Evolutionary conservation across 2,888 invertebrate species (phyloP).

Genomic region (Drosophila pseudotakahashii): DNA sequence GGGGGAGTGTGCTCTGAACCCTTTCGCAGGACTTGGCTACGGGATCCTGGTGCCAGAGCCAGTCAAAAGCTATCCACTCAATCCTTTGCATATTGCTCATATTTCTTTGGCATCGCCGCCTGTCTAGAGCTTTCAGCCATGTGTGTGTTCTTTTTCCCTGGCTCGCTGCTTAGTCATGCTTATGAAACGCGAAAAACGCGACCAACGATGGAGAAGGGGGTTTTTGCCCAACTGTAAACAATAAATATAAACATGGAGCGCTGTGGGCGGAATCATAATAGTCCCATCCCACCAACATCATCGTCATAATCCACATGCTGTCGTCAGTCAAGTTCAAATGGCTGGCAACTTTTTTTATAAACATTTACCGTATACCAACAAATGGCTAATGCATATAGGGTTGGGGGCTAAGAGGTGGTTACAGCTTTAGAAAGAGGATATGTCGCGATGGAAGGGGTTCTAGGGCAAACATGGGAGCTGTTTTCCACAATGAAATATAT

Average conservation of each 20-base stretch:
- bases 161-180: conserved; percentile 67
- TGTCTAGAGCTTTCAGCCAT: conserved; percentile 10
- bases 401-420: conserved; percentile 13
- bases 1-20: conserved; percentile 10
- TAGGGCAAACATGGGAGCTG: conserved; percentile 4
- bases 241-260: conserved; percentile 56
- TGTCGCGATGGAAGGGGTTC: background rate
- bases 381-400: conserved; percentile 29
- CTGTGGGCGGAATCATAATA: conserved; percentile 40
- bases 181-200: conserved; percentile 53
- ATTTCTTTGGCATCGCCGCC: conserved; percentile 64
- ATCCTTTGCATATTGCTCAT: conserved; percentile 56
- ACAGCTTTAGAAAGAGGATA: conserved; percentile 6
- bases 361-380: conserved; percentile 23
- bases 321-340: conserved; percentile 53
- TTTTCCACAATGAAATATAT: conserved; percentile 16
- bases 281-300: conserved; percentile 25
- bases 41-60: conserved; percentile 12
- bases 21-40: conserved; percentile 26
- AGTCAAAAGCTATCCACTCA: conserved; percentile 34
- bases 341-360: conserved; percentile 41
- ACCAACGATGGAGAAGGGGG: conserved; percentile 26
- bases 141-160: conserved; percentile 23
- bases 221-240: conserved; percentile 60
- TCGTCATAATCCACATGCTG: conserved; percentile 45